Conservation (phyloP, 2,888 invertebrate species). For the Odontocolon sp. region DNA sequence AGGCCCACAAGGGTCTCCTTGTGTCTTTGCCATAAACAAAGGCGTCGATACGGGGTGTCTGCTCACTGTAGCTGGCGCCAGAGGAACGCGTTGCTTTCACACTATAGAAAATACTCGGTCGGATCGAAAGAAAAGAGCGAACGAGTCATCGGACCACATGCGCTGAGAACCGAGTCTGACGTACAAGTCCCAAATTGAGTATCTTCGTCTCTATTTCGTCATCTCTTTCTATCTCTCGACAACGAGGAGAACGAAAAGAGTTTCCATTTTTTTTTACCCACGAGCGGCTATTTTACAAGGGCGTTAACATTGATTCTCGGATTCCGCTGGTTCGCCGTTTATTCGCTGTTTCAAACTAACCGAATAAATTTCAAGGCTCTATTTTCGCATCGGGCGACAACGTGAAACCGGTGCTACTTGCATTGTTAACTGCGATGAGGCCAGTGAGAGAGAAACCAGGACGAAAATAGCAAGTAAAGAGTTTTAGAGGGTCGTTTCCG, state of each 20-base stretch:
- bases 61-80: too few relatives aligned
- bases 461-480: constrained; percentile 52
- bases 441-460: constrained; percentile 28
- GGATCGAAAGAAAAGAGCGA: constrained; percentile 44
- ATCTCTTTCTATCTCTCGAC: constrained; percentile 29
- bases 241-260: constrained; percentile 43
- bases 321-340: constrained; percentile 40
- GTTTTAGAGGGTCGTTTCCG: constrained; percentile 46
- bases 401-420: background rate
- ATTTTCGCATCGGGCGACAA: constrained; percentile 55
- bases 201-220: constrained; percentile 37
- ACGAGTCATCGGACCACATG: constrained; percentile 57
- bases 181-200: constrained; percentile 41
- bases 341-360: constrained; percentile 32
- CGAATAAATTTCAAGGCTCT: constrained; percentile 57
- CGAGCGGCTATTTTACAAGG: constrained; percentile 64
- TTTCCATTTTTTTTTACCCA: constrained; percentile 54
- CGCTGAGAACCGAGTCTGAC: constrained; percentile 59
- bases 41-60: too few relatives aligned
- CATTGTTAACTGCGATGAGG: constrained; percentile 3
- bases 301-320: constrained; percentile 69
- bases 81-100: too few relatives aligned
- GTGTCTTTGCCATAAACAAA: too few relatives aligned
- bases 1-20: too few relatives aligned
- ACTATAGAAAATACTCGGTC: too few relatives aligned